Percentiles rank a stretch among this genome's conserved stretches.
These are phyloP conservation scores for Callithrix jacchus DNA, from an alignment of 2,113 vertebrate genomes.

Conservation along the genomic window DNA sequence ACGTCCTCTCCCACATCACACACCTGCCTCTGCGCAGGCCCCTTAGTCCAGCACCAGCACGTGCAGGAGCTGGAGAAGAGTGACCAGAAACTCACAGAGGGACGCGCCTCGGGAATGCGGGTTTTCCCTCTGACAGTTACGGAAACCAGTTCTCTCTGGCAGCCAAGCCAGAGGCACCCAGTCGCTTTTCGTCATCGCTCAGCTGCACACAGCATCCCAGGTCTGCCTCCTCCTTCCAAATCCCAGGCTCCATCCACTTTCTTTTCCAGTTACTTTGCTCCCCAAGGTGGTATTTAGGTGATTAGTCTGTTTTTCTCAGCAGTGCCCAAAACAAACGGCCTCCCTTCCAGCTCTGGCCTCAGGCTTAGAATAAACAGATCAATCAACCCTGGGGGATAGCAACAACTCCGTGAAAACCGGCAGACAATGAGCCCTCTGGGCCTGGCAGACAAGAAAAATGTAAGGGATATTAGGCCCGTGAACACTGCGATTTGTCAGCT, in stretches of 20 bases:
- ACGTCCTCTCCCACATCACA: fast-evolving
- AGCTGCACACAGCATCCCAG: neutral
- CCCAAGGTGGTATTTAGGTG: slow-evolving; percentile 1
- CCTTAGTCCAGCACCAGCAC: neutral
- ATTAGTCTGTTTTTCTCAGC: slow-evolving; percentile 38
- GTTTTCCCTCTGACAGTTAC: neutral
- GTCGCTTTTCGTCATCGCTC: neutral
- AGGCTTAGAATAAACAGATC: slow-evolving; percentile 59
- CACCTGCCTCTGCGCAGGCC: neutral
- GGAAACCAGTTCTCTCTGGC: neutral
- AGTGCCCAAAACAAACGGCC: slow-evolving; percentile 38
- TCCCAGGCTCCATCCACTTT: neutral
- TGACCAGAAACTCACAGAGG: fast-evolving
- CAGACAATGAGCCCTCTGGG: neutral
- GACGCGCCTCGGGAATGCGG: neutral
- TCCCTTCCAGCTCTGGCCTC: neutral
- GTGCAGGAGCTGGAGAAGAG: no score
- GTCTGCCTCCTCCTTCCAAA: neutral
- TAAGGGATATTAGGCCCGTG: neutral
- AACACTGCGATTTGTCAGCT: neutral
- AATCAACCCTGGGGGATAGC: neutral
- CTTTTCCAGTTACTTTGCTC: neutral
- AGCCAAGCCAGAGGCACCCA: neutral
- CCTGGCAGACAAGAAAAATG: neutral
- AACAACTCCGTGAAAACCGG: neutral